Evolutionary conservation across 2,797 vertebrate species (phyloP).

Genomic region (Salmo trutta): DNA sequence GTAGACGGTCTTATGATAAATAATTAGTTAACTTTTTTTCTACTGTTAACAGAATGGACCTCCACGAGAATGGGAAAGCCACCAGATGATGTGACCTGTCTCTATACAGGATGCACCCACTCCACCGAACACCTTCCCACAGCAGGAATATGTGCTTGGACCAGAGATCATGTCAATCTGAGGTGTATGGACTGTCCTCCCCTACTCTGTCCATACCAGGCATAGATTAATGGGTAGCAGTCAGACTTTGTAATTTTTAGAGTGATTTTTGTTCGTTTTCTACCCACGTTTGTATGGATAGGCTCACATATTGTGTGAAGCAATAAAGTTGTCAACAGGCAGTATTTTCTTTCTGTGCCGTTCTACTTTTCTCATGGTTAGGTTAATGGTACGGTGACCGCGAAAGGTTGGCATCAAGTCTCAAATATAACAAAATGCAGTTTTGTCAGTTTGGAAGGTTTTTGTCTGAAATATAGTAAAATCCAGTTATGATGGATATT

Average conservation of each 20-base stretch:
- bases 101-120: not conserved
- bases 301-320: conserved; percentile 55
- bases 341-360: conserved; percentile 11
- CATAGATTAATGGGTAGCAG: conserved; percentile 20
- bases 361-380: not conserved
- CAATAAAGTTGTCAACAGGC: conserved; percentile 39
- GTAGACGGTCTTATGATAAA: not conserved
- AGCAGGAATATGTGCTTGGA: conserved; percentile 38
- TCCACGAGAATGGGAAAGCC: conserved; percentile 92
- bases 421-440: not conserved
- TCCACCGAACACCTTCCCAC: conserved; percentile 12
- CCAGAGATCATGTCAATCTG: conserved; percentile 35
- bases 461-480: not conserved
- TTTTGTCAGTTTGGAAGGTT: not conserved
- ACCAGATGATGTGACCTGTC: conserved; percentile 81
- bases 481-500: not conserved
- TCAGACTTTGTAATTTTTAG: conserved; percentile 37
- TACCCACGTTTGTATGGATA: conserved; percentile 63
- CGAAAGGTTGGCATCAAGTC: not conserved
- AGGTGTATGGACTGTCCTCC: conserved; percentile 10
- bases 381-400: not conserved
- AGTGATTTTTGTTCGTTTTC: conserved; percentile 31
- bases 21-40: not conserved
- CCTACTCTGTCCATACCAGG: not conserved
- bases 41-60: conserved; percentile 83